A percentile compares a stretch with the other conserved stretches of the same genome.
Evolutionary conservation across 2,797 vertebrate species (phyloP).

Genomic region (Takifugu rubripes): DNA sequence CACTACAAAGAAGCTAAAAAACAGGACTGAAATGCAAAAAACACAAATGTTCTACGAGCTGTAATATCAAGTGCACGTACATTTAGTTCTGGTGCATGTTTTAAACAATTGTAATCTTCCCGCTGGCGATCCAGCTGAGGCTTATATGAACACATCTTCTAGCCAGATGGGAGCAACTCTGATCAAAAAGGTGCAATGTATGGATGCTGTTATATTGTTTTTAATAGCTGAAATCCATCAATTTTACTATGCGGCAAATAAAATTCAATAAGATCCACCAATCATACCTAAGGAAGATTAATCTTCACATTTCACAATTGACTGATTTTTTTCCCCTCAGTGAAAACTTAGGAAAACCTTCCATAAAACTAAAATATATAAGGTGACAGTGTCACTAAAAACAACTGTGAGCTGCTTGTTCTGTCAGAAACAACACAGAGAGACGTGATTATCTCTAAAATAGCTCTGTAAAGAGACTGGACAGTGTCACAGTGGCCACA

Average conservation of each 20-base stretch:
- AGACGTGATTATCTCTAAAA: conserved; percentile 61
- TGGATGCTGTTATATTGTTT: neutral
- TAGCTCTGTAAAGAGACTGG: conserved; percentile 62
- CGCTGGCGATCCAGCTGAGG: conserved; percentile 3
- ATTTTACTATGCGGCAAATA: too few species aligned
- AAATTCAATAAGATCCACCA: too few species aligned
- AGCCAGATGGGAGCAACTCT: conserved; percentile 2
- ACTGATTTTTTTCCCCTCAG: too few species aligned
- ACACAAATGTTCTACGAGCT: neutral
- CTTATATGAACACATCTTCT: conserved; percentile 15
- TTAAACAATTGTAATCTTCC: conserved; percentile 3
- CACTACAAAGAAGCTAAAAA: too few species aligned
- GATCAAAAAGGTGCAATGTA: neutral
- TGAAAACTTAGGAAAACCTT: neutral
- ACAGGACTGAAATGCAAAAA: too few species aligned
- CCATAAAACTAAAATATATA: conserved; percentile 47
- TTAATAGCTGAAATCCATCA: neutral
- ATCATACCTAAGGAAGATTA: neutral
- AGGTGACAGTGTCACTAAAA: conserved; percentile 50
- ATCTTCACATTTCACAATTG: conserved; percentile 14
- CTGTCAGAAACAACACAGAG: conserved; percentile 43
- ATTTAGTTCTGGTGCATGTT: neutral
- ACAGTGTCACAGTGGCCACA: conserved; percentile 47
- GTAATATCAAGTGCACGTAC: neutral
- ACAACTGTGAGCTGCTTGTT: conserved; percentile 51